Base-by-base conservation (phyloP, 2,797 vertebrate species). In the Cyclura pinguis region DNA sequence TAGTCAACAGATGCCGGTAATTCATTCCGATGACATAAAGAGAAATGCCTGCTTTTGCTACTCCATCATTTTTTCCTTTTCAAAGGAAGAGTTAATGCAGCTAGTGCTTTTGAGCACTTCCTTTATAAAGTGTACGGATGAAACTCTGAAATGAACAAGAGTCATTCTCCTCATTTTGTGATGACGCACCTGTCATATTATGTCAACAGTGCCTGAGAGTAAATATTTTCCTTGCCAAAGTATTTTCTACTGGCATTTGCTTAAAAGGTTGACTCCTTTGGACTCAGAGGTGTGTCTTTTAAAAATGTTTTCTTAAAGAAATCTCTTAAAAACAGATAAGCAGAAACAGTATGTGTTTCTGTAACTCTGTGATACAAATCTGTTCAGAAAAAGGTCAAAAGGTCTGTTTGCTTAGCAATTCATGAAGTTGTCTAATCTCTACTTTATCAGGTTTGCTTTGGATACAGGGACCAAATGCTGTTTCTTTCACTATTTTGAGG, bases 151-250 rank as follows among this genome's bases (percentile, higher is more conserved):
- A 80, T 87, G 80, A 78, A 13, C 12, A 73, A 52, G n/a, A 82
- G 77, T 69, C 78, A 55, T 35, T 50, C 35, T 80, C 78, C 16
- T 57, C 57, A 50, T 72, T 52, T 88, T 73, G 50, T 57, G 80
- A 74, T 81, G 78, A 47, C 80, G 73, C 27, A 59, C 64, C 62
- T 88, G 62, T 50, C 10, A 32, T 59, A 73, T 59, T 81, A 32
- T 72, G 80, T 74, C 87, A 82, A 59, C 52, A 20, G 35, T 73
- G 67, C 50, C 67, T 2, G 42, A 67, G 14, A 59, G 80, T 82
- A 82, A 82, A 88, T 82, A 82, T 47, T 88, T 87, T 82, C 57
- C 87, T 38, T 73, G n/a, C 35, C 50, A 42, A 73, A 27, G 7
- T 57, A 38, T 57, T 82, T 22, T 5, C 50, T n/a, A 59, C 35